Base-by-base conservation (phyloP, 2,888 invertebrate species). In the Hyalella azteca region DNA sequence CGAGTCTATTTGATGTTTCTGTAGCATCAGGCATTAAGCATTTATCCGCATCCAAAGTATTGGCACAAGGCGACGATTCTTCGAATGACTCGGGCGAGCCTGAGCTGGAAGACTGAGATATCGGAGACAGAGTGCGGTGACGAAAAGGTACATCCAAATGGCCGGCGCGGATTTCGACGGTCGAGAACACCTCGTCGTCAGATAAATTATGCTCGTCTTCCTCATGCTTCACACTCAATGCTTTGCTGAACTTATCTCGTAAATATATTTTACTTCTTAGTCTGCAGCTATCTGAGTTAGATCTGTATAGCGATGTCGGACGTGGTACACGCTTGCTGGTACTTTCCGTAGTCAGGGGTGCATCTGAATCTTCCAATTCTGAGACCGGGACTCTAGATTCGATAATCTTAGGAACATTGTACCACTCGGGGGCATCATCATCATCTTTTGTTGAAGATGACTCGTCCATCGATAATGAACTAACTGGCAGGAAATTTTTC, bases 101-200 rank as follows among this genome's bases (percentile, higher is more conserved):
- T 40, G 75, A 75, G 29, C 75, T 45, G 15, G 75, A 75, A 26
- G 75, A 75, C 75, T 41, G 75, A 19, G 41, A 26, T 26, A 75
- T 41, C 41, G 75, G 45, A 11, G 75, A 75, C 41, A 75, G 32
- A n/a, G 3, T 7, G 5, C 45, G 41, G 13, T 75, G 40, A 4
- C 29, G 9, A 29, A 3, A 75, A 5, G 75, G 75, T 3, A 75
- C 45, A 22, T 45, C 75, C 26, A 75, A 45, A n/a, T 41, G 75
- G 29, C 40, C 75, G 15, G 22, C 45, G 32, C 29, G 75, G 15
- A 75, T 26, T 29, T 41, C 26, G 26, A 19, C 22, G 13, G 7
- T 41, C 40, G 45, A 41, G 13, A 41, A 22, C 36, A 75, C 36
- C 5, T 75, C 75, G 3, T 75, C 75, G 29, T 75, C 75, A 15